These are phyloP conservation scores for Hephaestus fuliginosus DNA, from an alignment of 2,797 vertebrate genomes.

Conservation along the genomic window DNA sequence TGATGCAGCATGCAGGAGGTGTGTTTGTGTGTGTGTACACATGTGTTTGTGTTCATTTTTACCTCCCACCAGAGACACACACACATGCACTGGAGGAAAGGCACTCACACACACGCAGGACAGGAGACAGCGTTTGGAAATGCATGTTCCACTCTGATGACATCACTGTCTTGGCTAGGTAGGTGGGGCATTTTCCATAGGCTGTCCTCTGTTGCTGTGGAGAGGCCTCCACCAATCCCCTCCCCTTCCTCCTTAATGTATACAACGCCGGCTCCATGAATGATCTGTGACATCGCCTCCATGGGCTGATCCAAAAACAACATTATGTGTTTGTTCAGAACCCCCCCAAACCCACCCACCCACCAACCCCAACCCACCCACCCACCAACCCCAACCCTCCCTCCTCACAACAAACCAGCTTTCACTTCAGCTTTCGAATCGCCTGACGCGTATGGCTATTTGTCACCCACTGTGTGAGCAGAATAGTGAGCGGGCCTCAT, in stretches of 20 bases:
- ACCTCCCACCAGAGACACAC: slow-evolving; percentile 29
- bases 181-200: slow-evolving; percentile 83
- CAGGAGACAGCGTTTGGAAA: slow-evolving; percentile 69
- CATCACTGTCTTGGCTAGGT: slow-evolving; percentile 80
- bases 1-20: slow-evolving; percentile 73
- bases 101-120: slow-evolving; percentile 14
- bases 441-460: slow-evolving; percentile 57
- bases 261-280: slow-evolving; percentile 80
- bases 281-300: slow-evolving; percentile 81
- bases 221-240: slow-evolving; percentile 83
- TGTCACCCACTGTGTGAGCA: slow-evolving; percentile 56
- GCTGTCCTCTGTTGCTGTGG: slow-evolving; percentile 87
- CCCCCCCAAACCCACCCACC: neutral
- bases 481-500: slow-evolving; percentile 60
- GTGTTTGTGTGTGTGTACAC: slow-evolving; percentile 28
- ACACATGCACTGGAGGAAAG: slow-evolving; percentile 1
- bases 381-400: too few species aligned
- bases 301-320: slow-evolving; percentile 78
- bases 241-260: slow-evolving; percentile 77
- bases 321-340: slow-evolving; percentile 70
- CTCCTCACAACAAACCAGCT: slow-evolving; percentile 4
- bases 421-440: slow-evolving; percentile 43
- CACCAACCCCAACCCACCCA: neutral
- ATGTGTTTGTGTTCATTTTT: slow-evolving; percentile 27
- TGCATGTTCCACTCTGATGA: slow-evolving; percentile 80